Evolutionary conservation across 1,140 invertebrate species (phyloP).

Genomic region (Leptopilina boulardi): DNA sequence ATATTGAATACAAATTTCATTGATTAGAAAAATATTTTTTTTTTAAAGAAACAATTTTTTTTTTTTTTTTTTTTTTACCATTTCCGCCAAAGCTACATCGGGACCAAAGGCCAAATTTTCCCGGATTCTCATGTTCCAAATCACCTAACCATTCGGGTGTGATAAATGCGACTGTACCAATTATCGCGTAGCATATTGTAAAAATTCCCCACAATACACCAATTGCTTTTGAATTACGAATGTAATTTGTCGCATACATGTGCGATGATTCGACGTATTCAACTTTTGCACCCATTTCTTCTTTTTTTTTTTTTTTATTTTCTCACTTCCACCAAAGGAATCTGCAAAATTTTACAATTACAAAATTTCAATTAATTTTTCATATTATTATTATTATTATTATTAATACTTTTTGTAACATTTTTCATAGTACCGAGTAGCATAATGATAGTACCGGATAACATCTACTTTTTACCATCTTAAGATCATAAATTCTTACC

Average conservation of each 20-base stretch:
- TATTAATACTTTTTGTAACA: too few relatives aligned
- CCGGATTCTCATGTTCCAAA: constrained; percentile 89
- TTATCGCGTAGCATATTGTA: constrained; percentile 97
- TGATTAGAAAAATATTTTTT: too few relatives aligned
- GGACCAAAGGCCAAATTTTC: constrained; percentile 94
- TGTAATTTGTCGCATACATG: constrained; percentile 94
- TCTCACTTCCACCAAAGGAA: neutral
- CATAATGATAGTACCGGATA: too few relatives aligned
- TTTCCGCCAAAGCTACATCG: constrained; percentile 80
- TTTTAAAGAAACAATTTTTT: too few relatives aligned
- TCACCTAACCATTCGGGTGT: constrained; percentile 96
- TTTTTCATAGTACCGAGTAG: too few relatives aligned
- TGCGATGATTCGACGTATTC: constrained; percentile 93
- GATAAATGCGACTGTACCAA: constrained; percentile 94
- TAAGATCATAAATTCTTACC: too few relatives aligned
- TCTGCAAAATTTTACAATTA: neutral
- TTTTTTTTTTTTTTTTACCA: constrained; percentile 53
- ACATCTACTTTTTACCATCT: too few relatives aligned
- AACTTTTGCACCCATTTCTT: constrained; percentile 89
- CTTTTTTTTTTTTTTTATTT: constrained; percentile 62
- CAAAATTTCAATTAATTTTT: neutral
- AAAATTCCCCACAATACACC: constrained; percentile 98
- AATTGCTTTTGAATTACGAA: constrained; percentile 96
- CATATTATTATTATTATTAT: neutral
- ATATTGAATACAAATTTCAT: too few relatives aligned